Base-by-base conservation (phyloP, 2,888 invertebrate genomes). In the Gortyna flavago region DNA sequence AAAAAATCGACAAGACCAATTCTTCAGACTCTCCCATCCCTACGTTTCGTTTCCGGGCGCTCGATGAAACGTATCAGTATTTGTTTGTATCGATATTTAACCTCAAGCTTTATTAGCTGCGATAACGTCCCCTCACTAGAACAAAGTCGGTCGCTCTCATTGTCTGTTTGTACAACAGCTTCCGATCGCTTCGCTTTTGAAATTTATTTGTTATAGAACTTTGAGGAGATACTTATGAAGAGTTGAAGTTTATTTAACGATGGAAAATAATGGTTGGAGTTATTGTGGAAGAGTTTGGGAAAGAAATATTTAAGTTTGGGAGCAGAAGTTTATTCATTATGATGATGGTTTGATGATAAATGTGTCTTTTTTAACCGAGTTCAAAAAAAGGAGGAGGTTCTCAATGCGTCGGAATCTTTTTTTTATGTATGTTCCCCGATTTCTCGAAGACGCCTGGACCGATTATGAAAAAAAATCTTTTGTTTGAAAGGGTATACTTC, bases 61-160 rank as follows among this genome's bases (percentile, higher is more conserved):
- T 68, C 68, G 69, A 71, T 75, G 75, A 81, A 85, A 81, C 71
- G 75, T 84, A 81, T 79, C 83, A 78, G 77, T 83, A 75, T 87
- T 81, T 83, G 83, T 88, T 87, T 84, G 86, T 85, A 85, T 84
- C 85, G 86, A 89, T 87, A 87, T 87, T 87, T 88, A 88, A 89
- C 85, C 81, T 80, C 74, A 67, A 83, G 75, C 79, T 86, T 83
- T 81, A 84, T 84, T 76, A 84, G 75, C 62, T 64, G 62, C 62
- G 87, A 85, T 86, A 84, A 64, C 78, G 82, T 80, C 78, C 70
- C 86, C 66, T 61, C 84, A 75, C 88, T 88, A 86, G 59, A 79
- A 83, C 79, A 79, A 83, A 80, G 78, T 77, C 75, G 66, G 65
- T 74, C 65, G 72, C n/a, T 72, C 67, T 70, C 38, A 77, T 64